A percentile compares a stretch with the other conserved stretches of the same genome.
These are phyloP conservation scores for Nemoura dubitans DNA, from an alignment of 2,888 invertebrate species.

Conservation along the genomic window DNA sequence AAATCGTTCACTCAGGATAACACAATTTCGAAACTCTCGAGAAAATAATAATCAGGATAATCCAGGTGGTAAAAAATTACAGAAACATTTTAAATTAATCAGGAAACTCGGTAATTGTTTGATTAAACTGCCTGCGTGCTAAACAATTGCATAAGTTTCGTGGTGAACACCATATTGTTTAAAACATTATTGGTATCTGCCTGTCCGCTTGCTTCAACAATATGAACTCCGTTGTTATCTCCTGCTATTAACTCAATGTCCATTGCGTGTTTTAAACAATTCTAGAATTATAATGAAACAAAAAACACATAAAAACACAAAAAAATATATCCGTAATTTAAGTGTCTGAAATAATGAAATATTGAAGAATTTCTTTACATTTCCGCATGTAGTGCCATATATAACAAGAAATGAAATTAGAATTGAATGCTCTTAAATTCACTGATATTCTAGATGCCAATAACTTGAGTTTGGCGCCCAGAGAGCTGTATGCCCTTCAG, in stretches of 20 bases:
- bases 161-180: not conserved
- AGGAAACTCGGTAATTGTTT: not conserved
- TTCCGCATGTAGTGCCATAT: not conserved
- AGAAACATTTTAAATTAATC: not conserved
- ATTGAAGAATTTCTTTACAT: not conserved
- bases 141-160: not conserved
- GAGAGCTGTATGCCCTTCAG: not conserved
- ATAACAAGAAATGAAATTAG: no score
- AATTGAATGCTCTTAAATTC: not conserved
- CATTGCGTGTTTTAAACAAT: not conserved
- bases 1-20: not conserved
- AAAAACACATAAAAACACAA: not conserved
- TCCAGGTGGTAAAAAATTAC: not conserved
- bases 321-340: conserved; percentile 1
- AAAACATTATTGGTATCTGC: not conserved
- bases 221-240: not conserved
- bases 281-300: not conserved
- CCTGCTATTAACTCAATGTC: not conserved
- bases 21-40: not conserved
- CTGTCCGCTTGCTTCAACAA: not conserved
- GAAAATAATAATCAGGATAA: not conserved
- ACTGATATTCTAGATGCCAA: no score
- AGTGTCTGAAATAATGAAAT: not conserved
- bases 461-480: not conserved
- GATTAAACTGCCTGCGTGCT: not conserved